phyloP scores from a whole-genome alignment of 2,797 vertebrate species.

The Hapalemur alaotrensis region DNA sequence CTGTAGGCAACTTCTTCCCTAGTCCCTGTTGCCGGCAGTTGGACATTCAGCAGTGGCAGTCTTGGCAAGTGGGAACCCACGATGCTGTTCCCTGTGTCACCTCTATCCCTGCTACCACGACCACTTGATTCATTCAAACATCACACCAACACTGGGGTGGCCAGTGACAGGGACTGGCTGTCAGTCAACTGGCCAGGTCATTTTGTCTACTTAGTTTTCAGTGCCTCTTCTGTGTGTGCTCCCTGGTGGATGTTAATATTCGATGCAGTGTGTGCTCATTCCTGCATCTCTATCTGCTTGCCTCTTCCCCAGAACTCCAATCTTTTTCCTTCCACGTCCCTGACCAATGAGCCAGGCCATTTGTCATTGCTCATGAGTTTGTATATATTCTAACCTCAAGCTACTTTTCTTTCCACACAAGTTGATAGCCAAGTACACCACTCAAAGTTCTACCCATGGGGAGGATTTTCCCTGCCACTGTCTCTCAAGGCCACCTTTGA shows the following conservation, averaged over 20 bases:
- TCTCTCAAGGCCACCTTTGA: background rate
- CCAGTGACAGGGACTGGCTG: background rate
- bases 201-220: background rate
- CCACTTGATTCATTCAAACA: background rate
- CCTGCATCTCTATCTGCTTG: background rate
- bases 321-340: background rate
- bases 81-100: background rate
- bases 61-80: background rate
- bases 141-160: background rate
- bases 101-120: background rate
- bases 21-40: background rate
- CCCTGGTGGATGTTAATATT: background rate
- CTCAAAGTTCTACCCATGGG: background rate
- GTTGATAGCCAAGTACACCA: background rate
- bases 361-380: background rate
- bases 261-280: background rate
- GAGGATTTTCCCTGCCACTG: background rate
- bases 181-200: background rate
- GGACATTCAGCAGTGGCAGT: background rate
- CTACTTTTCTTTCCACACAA: background rate
- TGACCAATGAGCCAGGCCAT: background rate
- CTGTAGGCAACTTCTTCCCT: background rate
- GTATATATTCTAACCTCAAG: background rate
- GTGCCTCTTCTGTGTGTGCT: background rate
- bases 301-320: background rate